Evolutionary conservation across 2,113 vertebrate species (phyloP).

Genomic region (Pelecanoides urinatrix): DNA sequence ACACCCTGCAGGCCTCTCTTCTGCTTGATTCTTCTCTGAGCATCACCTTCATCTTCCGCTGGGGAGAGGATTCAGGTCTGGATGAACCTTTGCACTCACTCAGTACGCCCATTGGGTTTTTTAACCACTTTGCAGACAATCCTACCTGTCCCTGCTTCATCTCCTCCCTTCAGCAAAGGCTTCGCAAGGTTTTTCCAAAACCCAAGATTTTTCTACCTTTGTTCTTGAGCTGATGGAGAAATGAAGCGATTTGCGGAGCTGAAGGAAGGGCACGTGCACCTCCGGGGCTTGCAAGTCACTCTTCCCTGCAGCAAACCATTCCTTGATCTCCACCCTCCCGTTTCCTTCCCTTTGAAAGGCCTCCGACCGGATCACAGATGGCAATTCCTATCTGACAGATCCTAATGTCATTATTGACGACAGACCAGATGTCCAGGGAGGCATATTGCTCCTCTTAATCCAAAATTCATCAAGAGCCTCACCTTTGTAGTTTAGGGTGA

Average conservation of each 20-base stretch:
- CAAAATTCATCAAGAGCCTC: conserved; percentile 34
- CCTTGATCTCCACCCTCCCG: background rate
- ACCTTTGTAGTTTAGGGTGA: background rate
- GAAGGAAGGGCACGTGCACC: background rate
- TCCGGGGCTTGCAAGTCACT: background rate
- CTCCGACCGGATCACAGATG: background rate
- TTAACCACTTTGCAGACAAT: background rate
- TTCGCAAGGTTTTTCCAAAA: background rate
- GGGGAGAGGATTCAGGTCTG: background rate
- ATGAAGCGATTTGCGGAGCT: background rate
- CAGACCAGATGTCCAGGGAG: conserved; percentile 24
- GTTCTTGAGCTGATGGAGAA: background rate
- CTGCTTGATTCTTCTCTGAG: background rate
- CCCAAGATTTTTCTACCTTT: background rate
- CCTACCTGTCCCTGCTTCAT: background rate
- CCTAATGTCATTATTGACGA: conserved; percentile 21
- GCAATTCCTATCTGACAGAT: conserved; percentile 37
- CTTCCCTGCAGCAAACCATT: background rate
- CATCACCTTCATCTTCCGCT: background rate
- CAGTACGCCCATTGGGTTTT: background rate
- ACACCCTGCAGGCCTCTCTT: background rate
- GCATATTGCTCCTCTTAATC: background rate
- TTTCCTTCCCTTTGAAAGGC: conserved; percentile 22
- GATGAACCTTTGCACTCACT: background rate
- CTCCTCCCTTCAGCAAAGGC: background rate